A percentile compares a stretch with the other conserved stretches of the same genome.
Conservation (phyloP, 2,797 vertebrate species). For the Phalanger gymnotis region DNA sequence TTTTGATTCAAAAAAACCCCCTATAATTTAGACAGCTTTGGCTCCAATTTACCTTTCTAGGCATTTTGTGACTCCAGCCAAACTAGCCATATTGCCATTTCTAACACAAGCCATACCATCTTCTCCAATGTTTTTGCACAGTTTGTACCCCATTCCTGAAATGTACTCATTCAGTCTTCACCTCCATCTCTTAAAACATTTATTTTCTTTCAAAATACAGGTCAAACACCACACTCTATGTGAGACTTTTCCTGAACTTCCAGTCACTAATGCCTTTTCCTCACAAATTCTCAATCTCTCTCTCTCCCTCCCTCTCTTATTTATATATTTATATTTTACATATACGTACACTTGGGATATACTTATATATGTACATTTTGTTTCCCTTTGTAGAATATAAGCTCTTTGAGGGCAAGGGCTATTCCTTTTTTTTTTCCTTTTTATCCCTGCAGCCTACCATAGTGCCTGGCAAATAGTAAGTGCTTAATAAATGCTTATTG, state of each 20-base stretch:
- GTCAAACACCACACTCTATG: background rate
- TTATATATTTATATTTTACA: no score
- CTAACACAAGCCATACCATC: background rate
- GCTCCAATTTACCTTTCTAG: background rate
- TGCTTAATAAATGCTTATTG: background rate
- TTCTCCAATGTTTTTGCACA: background rate
- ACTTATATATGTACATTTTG: background rate
- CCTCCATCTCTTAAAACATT: background rate
- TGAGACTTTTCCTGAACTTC: background rate
- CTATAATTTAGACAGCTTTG: background rate
- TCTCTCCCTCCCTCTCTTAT: no score
- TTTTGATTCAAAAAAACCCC: background rate
- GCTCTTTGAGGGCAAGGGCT: background rate
- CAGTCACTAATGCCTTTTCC: background rate
- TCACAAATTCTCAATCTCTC: no score
- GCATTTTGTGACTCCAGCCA: background rate
- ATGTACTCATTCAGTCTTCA: background rate
- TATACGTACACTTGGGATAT: no score
- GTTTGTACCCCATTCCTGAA: background rate
- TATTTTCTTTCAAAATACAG: background rate
- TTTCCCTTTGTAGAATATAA: background rate
- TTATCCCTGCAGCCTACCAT: background rate
- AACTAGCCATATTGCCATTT: background rate
- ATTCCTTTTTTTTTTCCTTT: background rate
- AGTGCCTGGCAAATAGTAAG: background rate